A percentile compares a stretch with the other conserved stretches of the same genome.
Evolutionary conservation across 2,113 vertebrate genomes (phyloP).

Genomic region (Myrmophylax atrothorax): DNA sequence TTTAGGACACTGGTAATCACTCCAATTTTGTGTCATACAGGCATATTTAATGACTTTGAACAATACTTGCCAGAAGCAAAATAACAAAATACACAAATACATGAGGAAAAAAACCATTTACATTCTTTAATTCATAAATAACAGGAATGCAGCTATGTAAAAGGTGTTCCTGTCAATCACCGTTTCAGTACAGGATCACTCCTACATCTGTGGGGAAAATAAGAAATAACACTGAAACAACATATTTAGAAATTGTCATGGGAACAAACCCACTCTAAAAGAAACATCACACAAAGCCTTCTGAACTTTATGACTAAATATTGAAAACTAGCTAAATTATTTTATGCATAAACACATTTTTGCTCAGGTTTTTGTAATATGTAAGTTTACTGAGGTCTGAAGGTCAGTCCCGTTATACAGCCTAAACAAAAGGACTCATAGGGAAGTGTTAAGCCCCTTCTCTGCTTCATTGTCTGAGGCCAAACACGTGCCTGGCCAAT

Average conservation of each 20-base stretch:
- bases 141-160: neutral
- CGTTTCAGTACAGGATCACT: neutral
- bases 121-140: neutral
- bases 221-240: neutral
- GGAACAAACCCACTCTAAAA: neutral
- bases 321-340: neutral
- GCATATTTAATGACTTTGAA: neutral
- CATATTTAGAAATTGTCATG: neutral
- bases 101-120: neutral
- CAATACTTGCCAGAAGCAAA: neutral
- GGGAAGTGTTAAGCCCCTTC: neutral
- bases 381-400: neutral
- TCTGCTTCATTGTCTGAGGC: neutral
- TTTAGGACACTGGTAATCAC: neutral
- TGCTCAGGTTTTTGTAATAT: neutral
- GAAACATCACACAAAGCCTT: neutral
- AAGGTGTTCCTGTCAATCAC: neutral
- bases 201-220: neutral
- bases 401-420: neutral
- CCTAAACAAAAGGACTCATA: neutral
- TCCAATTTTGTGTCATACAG: neutral
- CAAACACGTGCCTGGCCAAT: neutral
- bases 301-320: neutral
- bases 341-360: neutral
- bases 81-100: neutral